A percentile compares a stretch with the other conserved stretches of the same genome.
Evolutionary conservation across 2,113 vertebrate species (phyloP).

Genomic region (Nesogale talazaci): DNA sequence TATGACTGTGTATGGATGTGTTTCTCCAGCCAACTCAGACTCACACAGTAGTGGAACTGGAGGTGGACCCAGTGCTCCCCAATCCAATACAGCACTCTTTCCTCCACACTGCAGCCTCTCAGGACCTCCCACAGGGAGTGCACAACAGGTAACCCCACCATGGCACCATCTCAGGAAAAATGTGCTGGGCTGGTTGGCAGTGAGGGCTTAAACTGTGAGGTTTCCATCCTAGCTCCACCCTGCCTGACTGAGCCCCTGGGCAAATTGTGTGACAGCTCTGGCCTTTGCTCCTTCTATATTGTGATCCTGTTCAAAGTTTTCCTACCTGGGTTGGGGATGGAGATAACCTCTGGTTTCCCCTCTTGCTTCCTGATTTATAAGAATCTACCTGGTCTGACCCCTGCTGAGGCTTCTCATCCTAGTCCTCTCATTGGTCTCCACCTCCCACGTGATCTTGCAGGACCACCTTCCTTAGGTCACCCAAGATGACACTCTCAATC

Average conservation of each 20-base stretch:
- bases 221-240: not conserved
- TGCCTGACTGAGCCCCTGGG: not conserved
- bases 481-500: too few species aligned
- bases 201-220: not conserved
- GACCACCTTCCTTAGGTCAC: not conserved
- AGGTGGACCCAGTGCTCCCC: not conserved
- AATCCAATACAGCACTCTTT: not conserved
- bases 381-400: not conserved
- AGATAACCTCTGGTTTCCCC: not conserved
- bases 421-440: not conserved
- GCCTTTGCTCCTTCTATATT: too few species aligned
- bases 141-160: accelerated
- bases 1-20: too few species aligned
- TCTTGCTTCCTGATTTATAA: not conserved
- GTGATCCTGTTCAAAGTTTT: too few species aligned
- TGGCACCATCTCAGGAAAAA: not conserved
- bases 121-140: too few species aligned
- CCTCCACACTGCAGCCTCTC: not conserved
- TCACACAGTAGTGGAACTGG: too few species aligned
- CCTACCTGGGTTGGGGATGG: accelerated
- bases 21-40: too few species aligned
- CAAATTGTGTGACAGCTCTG: too few species aligned
- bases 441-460: not conserved
- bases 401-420: not conserved
- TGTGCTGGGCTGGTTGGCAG: not conserved